Conservation (phyloP, 2,113 vertebrate species). For the Rattus norvegicus region DNA sequence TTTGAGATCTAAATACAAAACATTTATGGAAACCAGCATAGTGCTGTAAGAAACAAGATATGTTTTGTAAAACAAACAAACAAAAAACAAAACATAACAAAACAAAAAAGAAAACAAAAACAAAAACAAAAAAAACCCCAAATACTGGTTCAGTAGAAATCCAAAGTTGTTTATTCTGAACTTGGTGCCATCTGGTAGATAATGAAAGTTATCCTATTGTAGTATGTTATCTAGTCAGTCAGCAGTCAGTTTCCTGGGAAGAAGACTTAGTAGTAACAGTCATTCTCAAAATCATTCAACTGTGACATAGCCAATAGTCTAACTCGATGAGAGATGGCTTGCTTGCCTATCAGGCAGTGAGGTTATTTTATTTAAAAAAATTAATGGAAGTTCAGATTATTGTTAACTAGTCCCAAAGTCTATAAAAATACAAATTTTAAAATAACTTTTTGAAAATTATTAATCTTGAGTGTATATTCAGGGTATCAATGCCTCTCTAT, state of each 20-base stretch:
- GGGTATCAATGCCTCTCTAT: neutral
- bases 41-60: neutral
- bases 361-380: slow-evolving; percentile 20
- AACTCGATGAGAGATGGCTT: neutral
- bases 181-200: neutral
- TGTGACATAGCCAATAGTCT: neutral
- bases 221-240: neutral
- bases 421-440: neutral
- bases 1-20: neutral
- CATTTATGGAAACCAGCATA: neutral
- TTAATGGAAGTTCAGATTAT: neutral
- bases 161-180: slow-evolving; percentile 24
- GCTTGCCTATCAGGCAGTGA: neutral
- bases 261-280: neutral
- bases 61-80: slow-evolving; percentile 15
- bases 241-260: neutral
- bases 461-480: neutral
- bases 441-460: neutral
- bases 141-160: neutral
- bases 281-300: slow-evolving; percentile 17
- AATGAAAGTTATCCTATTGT: neutral
- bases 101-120: too few relatives aligned
- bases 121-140: too few relatives aligned
- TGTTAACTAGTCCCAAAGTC: neutral
- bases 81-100: too few relatives aligned